A percentile compares a stretch with the other conserved stretches of the same genome.
Evolutionary conservation across 2,797 vertebrate genomes (phyloP).

Genomic region (Hydrocynus forskahlii): DNA sequence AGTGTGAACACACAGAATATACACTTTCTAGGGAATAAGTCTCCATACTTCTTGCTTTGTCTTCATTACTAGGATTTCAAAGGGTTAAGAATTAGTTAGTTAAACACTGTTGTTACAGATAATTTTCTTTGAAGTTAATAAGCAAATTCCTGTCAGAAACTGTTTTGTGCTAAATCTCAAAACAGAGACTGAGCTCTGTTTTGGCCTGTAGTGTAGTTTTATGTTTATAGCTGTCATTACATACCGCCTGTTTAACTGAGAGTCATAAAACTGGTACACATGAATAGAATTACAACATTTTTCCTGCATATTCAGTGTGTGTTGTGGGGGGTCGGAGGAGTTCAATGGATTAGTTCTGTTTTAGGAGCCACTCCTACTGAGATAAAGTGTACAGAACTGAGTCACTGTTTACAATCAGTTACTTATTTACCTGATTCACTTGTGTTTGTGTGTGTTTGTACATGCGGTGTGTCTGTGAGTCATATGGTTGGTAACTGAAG

Average conservation of each 20-base stretch:
- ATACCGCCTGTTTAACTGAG: not conserved
- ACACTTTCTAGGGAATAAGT: no score
- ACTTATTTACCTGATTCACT: slow-evolving; percentile 1
- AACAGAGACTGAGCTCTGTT: not conserved
- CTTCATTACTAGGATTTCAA: no score
- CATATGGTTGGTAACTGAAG: not conserved
- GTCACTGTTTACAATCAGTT: slow-evolving; percentile 8
- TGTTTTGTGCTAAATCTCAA: no score
- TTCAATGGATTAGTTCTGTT: not conserved
- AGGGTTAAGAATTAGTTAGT: no score
- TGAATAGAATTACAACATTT: not conserved
- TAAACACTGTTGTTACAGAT: no score
- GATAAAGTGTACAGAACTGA: slow-evolving; percentile 2
- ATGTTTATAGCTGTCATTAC: not conserved
- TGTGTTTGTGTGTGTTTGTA: not conserved
- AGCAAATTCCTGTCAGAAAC: no score
- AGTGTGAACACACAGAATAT: no score
- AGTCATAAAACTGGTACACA: not conserved
- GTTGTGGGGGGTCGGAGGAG: not conserved
- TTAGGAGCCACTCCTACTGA: not conserved
- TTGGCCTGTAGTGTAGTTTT: not conserved
- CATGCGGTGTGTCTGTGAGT: not conserved
- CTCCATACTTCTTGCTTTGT: no score
- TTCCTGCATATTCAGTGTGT: not conserved
- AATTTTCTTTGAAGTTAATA: no score